phyloP scores from a whole-genome alignment of 2,113 vertebrate species.

The Mormoops blainvillei region DNA sequence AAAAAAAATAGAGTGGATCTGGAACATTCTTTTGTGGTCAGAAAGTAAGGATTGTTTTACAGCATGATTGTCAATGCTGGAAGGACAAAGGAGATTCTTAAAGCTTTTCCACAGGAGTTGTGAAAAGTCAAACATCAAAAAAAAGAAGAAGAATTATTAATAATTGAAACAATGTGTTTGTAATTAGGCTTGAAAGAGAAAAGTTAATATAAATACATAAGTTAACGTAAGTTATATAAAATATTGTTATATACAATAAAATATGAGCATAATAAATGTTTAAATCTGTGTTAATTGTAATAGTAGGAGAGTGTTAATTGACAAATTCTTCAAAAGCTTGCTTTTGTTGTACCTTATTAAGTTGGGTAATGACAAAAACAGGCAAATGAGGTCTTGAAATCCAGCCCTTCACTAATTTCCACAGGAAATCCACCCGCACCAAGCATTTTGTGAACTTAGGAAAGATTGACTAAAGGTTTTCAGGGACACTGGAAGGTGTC shows the following conservation, averaged over 20 bases:
- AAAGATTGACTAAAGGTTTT: neutral
- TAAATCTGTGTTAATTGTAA: neutral
- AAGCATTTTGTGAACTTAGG: neutral
- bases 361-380: neutral
- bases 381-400: neutral
- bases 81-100: neutral
- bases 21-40: neutral
- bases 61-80: neutral
- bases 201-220: neutral
- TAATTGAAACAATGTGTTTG: neutral
- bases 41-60: neutral
- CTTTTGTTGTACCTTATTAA: neutral
- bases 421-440: neutral
- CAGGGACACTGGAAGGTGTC: neutral
- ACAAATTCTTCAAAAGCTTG: neutral
- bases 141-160: neutral
- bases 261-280: neutral
- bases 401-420: neutral
- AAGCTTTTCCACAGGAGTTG: neutral
- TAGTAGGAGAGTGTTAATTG: neutral
- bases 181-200: neutral
- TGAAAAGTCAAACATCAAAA: neutral
- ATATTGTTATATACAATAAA: neutral
- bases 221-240: neutral
- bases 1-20: neutral